phyloP scores from a whole-genome alignment of 2,888 invertebrate genomes.

The Synergus japonicus region DNA sequence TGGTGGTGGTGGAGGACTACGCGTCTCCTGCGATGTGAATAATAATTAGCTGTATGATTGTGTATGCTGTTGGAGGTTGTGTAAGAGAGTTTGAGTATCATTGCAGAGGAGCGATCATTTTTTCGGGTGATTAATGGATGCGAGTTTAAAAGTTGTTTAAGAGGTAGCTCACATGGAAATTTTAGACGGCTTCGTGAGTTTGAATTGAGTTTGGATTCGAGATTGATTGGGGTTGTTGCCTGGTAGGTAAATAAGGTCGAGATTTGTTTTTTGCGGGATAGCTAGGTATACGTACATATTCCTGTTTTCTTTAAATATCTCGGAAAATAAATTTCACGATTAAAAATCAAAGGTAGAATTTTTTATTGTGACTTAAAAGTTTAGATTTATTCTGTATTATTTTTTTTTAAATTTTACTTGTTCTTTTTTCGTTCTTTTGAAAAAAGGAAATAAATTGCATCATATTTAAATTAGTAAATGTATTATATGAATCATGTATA shows the following conservation, averaged over 20 bases:
- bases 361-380: too few relatives aligned
- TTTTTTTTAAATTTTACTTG: too few relatives aligned
- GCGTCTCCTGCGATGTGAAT: slow-evolving; percentile 33
- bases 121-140: slow-evolving; percentile 32
- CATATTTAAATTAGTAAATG: too few relatives aligned
- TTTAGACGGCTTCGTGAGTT: background rate
- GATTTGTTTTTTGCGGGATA: background rate
- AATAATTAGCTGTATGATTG: slow-evolving; percentile 33
- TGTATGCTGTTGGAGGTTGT: slow-evolving; percentile 20
- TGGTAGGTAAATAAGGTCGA: background rate
- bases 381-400: too few relatives aligned
- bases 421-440: too few relatives aligned
- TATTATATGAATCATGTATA: too few relatives aligned
- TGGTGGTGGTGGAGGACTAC: slow-evolving; percentile 12
- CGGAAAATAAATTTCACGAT: too few relatives aligned
- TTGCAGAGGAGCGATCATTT: background rate
- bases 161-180: slow-evolving; percentile 10
- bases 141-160: slow-evolving; percentile 31
- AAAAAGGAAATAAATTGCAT: too few relatives aligned
- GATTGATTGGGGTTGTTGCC: slow-evolving; percentile 23
- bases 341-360: too few relatives aligned
- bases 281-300: background rate
- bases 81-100: background rate
- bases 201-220: slow-evolving; percentile 24
- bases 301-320: too few relatives aligned